A percentile compares a stretch with the other conserved stretches of the same genome.
These are phyloP conservation scores for Muscicapa striata DNA, from an alignment of 2,797 vertebrate species.

Conservation along the genomic window DNA sequence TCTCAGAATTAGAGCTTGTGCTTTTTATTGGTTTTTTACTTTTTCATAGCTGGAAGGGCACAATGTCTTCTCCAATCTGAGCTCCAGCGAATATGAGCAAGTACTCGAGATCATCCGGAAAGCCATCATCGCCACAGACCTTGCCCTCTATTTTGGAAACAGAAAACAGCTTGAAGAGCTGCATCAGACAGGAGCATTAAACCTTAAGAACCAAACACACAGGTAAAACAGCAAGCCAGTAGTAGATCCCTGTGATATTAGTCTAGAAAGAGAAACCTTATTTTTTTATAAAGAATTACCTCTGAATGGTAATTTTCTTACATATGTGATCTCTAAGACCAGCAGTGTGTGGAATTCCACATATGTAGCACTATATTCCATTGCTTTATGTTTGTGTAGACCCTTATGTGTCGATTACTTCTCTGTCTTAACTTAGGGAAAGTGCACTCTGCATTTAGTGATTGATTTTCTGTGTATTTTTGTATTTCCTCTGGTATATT, in stretches of 20 bases:
- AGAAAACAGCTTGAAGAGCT: slow-evolving; percentile 93
- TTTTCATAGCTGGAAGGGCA: slow-evolving; percentile 99
- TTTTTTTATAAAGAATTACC: neutral
- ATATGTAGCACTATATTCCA: neutral
- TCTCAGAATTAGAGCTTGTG: slow-evolving; percentile 85
- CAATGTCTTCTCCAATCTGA: slow-evolving; percentile 99
- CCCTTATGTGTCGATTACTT: neutral
- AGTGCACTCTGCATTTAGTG: neutral
- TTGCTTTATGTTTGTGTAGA: neutral
- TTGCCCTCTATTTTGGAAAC: slow-evolving; percentile 97
- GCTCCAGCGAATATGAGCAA: slow-evolving; percentile 96
- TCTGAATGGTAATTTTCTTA: neutral
- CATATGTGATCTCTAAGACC: neutral
- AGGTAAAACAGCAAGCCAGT: slow-evolving; percentile 77
- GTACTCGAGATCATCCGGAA: slow-evolving; percentile 98
- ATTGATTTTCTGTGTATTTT: neutral
- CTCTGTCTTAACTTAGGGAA: neutral
- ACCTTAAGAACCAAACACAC: slow-evolving; percentile 93
- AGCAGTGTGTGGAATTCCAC: neutral
- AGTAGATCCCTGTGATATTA: neutral
- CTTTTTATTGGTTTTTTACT: slow-evolving; percentile 91
- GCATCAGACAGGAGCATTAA: slow-evolving; percentile 81
- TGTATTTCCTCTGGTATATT: neutral
- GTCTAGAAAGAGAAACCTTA: neutral
- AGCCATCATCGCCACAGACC: slow-evolving; percentile 98